A percentile compares a stretch with the other conserved stretches of the same genome.
phyloP scores from a whole-genome alignment of 2,797 vertebrate species.

The Staurois parvus region DNA sequence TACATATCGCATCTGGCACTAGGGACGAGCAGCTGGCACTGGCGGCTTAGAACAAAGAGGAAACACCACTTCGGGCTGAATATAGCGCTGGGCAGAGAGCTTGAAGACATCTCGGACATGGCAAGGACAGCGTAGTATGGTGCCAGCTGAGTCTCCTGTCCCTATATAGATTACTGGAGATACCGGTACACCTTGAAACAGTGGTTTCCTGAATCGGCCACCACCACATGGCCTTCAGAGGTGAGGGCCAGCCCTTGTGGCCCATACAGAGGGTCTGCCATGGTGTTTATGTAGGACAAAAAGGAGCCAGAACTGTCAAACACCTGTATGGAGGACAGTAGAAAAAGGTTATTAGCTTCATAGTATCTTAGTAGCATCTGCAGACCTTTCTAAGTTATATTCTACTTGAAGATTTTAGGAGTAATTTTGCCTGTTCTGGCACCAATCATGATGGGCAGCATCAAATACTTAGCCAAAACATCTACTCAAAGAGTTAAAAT shows the following conservation, averaged over 20 bases:
- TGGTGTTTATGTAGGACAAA: slow-evolving; percentile 97
- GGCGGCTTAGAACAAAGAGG: slow-evolving; percentile 2
- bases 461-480: too few species aligned
- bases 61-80: slow-evolving; percentile 44
- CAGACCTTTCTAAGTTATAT: too few species aligned
- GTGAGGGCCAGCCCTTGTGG: slow-evolving; percentile 95
- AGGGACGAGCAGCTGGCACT: slow-evolving; percentile 28
- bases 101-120: slow-evolving; percentile 27
- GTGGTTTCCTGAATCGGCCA: slow-evolving; percentile 97
- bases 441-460: too few species aligned
- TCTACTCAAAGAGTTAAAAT: too few species aligned
- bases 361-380: too few species aligned
- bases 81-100: not conserved
- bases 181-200: slow-evolving; percentile 99
- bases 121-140: not conserved
- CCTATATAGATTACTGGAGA: slow-evolving; percentile 83
- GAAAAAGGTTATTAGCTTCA: not conserved
- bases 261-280: slow-evolving; percentile 92
- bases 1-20: slow-evolving; percentile 4
- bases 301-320: slow-evolving; percentile 96
- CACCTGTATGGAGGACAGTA: slow-evolving; percentile 76
- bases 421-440: too few species aligned
- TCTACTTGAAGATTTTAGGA: too few species aligned
- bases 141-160: slow-evolving; percentile 10
- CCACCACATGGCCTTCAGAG: slow-evolving; percentile 93